Evolutionary conservation across 2,888 invertebrate species (phyloP).

Genomic region (Nesidiocoris tenuis): DNA sequence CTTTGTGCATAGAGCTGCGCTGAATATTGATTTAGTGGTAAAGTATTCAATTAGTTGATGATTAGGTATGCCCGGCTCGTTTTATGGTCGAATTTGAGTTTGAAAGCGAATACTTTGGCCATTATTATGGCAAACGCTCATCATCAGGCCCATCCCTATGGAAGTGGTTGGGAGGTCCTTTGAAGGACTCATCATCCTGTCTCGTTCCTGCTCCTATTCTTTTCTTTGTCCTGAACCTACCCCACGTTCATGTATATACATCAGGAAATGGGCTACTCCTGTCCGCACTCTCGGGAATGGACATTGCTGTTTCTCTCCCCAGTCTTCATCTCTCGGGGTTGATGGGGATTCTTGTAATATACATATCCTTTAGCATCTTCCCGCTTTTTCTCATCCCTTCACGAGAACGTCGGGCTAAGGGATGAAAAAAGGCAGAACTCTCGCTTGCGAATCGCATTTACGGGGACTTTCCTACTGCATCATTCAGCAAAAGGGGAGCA

Average conservation of each 20-base stretch:
- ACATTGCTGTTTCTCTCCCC: constrained; percentile 16
- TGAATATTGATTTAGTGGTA: too few relatives aligned
- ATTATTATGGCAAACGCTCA: too few relatives aligned
- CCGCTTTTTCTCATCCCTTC: neutral
- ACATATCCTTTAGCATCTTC: constrained; percentile 26
- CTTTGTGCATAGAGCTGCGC: too few relatives aligned
- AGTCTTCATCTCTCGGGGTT: constrained; percentile 1
- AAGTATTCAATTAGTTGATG: too few relatives aligned
- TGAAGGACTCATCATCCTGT: neutral
- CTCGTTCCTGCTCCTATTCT: constrained; percentile 12
- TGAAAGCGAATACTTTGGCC: too few relatives aligned
- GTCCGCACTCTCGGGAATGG: constrained; percentile 36
- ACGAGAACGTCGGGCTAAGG: neutral
- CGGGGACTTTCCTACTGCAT: constrained; percentile 2
- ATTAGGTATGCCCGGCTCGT: too few relatives aligned
- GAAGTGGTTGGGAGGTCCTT: too few relatives aligned
- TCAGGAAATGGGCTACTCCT: constrained; percentile 34
- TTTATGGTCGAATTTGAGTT: too few relatives aligned
- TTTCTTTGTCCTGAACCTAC: constrained; percentile 9
- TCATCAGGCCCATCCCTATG: too few relatives aligned
- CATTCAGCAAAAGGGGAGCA: neutral
- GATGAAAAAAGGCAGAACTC: neutral
- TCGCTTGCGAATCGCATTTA: constrained; percentile 22
- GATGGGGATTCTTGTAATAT: constrained; percentile 20
- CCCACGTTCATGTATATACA: constrained; percentile 29